Evolutionary conservation across 2,888 invertebrate genomes (phyloP), one percentile per base, ranked within the genome.

Genomic region (Phytoseiulus persimilis): DNA sequence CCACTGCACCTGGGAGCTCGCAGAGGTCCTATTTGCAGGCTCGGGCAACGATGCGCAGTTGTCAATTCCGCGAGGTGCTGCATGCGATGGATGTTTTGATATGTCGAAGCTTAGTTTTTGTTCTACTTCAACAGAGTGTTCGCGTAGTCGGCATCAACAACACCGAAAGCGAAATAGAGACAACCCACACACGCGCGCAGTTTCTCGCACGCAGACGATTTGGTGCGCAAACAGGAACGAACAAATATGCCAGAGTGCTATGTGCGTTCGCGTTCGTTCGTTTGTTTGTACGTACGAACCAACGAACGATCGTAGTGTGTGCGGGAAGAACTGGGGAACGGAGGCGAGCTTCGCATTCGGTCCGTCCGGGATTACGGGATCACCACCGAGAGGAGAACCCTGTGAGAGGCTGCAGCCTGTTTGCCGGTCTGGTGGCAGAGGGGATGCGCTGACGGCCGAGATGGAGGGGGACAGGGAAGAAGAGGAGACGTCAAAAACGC

Each of bases 241-340:
- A 65, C 65, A 65, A 65, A 65, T 65, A 65, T 65, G 65, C 65
- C 65, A 65, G 65, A 65, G 65, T 65, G 65, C 65, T 65, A 65
- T 65, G 65, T 65, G 65, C 65, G 14, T 28, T 65, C 9, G 65
- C 65, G 65, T 65, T 65, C 65, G 14, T 65, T 65, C 18, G 65
- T 65, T 65, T 28, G 65, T 65, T 11, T 18, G 65, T 65, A 28
- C 65, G 65, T 65, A 2, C 65, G 14, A 11, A 46, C 46, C 23
- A 23, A 18, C 18, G 65, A 11, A 18, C 65, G 65, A 14, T 3
- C 18, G 23, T 65, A 46, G 65, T 65, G 65, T 65, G 65, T 65
- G 65, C 65, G 28, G 65, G 65, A 65, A 65, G 65, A 65, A 65
- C 65, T 65, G 65, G 28, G 18, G 65, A 65, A 23, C 65, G 65